Evolutionary conservation across 2,797 vertebrate species (phyloP).

Genomic region (Thamnophis elegans): DNA sequence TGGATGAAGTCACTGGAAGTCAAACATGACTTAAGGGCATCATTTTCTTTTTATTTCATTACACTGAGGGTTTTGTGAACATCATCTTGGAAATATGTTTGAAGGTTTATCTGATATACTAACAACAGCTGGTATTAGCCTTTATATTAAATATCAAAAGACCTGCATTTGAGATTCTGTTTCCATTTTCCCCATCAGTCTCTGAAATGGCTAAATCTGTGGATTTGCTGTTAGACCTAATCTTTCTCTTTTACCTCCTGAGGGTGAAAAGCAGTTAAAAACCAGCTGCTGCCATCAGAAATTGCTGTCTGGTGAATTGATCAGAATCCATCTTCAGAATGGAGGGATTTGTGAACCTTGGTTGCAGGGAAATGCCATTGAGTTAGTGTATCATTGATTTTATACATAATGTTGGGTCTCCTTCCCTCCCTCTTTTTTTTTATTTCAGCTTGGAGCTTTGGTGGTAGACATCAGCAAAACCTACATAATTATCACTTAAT

Average conservation of each 20-base stretch:
- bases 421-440: neutral
- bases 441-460: neutral
- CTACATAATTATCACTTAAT: neutral
- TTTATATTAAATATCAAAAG: neutral
- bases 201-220: neutral
- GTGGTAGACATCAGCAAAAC: neutral
- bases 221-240: neutral
- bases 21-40: neutral
- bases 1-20: neutral
- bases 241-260: neutral
- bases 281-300: slow-evolving; percentile 4
- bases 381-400: slow-evolving; percentile 43
- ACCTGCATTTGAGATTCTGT: neutral
- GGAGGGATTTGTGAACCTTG: neutral
- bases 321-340: slow-evolving; percentile 29
- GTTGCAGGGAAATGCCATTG: neutral
- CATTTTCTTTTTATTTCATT: neutral
- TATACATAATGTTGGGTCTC: slow-evolving; percentile 26
- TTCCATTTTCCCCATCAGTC: neutral
- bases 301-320: neutral
- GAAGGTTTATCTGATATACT: neutral
- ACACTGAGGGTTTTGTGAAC: neutral
- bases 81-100: neutral
- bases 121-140: neutral
- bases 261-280: neutral